Conservation (phyloP, 1,140 invertebrate species). For the Pseudomyrmex dendroicus region DNA sequence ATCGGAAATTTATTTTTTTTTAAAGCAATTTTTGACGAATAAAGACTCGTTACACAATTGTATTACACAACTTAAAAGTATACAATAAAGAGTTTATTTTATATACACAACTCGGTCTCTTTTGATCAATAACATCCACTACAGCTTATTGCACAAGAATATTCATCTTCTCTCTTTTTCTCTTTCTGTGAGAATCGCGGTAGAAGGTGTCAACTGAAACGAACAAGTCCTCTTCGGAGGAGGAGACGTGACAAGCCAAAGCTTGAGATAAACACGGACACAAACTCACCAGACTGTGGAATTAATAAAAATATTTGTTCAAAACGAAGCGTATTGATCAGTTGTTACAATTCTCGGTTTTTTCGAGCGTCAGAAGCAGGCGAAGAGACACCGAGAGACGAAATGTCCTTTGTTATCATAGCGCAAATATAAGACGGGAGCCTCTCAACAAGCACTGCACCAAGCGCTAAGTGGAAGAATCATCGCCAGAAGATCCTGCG, state of each 20-base stretch:
- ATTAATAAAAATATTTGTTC: slow-evolving; percentile 58
- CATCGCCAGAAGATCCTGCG: slow-evolving; percentile 65
- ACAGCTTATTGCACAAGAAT: slow-evolving; percentile 23
- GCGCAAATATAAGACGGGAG: slow-evolving; percentile 74
- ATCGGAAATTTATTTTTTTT: slow-evolving; percentile 1
- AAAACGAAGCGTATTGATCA: slow-evolving; percentile 37
- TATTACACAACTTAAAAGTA: too few species aligned
- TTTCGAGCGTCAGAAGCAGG: not conserved
- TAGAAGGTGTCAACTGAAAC: slow-evolving; percentile 37
- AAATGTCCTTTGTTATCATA: slow-evolving; percentile 51
- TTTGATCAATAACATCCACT: slow-evolving; percentile 18
- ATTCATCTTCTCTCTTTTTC: slow-evolving; percentile 8
- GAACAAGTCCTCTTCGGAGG: slow-evolving; percentile 4
- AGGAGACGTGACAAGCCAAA: slow-evolving; percentile 27
- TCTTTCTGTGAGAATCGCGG: not conserved
- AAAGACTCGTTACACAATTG: too few species aligned
- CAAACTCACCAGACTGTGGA: not conserved
- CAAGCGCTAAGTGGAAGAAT: slow-evolving; percentile 75
- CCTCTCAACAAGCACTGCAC: slow-evolving; percentile 61
- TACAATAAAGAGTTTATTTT: not conserved
- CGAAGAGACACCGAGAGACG: slow-evolving; percentile 15
- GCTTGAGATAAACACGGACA: slow-evolving; percentile 24
- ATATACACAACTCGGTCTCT: not conserved
- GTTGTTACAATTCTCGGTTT: slow-evolving; percentile 43
- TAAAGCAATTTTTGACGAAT: not conserved